phyloP scores from a whole-genome alignment of 2,888 invertebrate species.

The Phyllotreta cruciferae region DNA sequence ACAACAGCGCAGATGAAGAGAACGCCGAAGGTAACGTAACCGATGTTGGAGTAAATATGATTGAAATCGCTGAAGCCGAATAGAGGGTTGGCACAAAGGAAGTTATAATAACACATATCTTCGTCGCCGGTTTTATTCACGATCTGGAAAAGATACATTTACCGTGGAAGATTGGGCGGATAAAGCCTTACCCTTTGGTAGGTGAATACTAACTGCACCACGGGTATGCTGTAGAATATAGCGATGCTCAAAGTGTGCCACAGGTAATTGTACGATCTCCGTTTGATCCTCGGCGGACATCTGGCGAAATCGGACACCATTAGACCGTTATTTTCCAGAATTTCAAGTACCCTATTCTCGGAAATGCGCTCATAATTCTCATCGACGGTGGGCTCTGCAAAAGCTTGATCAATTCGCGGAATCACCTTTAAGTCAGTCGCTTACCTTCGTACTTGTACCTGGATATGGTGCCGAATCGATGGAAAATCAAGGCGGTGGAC shows the following conservation, averaged over 20 bases:
- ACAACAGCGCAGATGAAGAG: constrained; percentile 77
- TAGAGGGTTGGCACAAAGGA: constrained; percentile 81
- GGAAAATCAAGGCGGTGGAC: constrained; percentile 53
- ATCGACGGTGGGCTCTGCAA: constrained; percentile 35
- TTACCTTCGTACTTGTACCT: constrained; percentile 37
- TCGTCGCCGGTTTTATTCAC: constrained; percentile 81
- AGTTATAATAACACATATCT: constrained; percentile 91
- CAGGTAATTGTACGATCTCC: constrained; percentile 72
- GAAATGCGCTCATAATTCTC: constrained; percentile 39
- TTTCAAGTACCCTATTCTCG: constrained; percentile 36
- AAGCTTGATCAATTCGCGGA: background rate
- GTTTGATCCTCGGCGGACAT: constrained; percentile 64
- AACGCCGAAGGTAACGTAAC: constrained; percentile 79
- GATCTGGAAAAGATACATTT: constrained; percentile 62
- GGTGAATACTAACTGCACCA: constrained; percentile 81
- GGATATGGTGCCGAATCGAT: constrained; percentile 48
- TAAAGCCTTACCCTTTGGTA: constrained; percentile 70
- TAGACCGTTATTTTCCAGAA: constrained; percentile 49
- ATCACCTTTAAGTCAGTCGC: constrained; percentile 7
- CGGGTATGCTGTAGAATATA: constrained; percentile 85
- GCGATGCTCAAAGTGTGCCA: constrained; percentile 82
- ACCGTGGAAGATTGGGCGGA: no score
- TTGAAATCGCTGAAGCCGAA: constrained; percentile 81
- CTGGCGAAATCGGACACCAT: constrained; percentile 70
- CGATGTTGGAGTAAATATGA: constrained; percentile 85